These are phyloP conservation scores for Phymastichus coffea DNA, from an alignment of 1,140 invertebrate species.

Conservation along the genomic window DNA sequence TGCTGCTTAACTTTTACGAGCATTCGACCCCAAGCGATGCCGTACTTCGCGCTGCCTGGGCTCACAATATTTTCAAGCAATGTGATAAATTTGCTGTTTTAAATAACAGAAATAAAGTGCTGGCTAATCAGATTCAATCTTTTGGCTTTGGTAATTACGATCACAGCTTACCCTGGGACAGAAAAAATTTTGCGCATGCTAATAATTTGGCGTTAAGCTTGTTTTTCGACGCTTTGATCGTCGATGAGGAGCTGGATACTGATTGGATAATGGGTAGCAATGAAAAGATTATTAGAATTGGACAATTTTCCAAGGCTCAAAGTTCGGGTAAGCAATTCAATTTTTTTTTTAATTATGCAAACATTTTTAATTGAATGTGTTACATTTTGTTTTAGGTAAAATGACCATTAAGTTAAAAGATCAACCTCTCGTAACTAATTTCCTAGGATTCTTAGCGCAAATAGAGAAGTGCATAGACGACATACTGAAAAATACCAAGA, in stretches of 20 bases:
- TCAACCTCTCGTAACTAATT: constrained; percentile 56
- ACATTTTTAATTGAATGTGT: constrained; percentile 4
- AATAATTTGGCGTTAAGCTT: constrained; percentile 41
- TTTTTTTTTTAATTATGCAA: not conserved
- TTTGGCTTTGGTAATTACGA: constrained; percentile 29
- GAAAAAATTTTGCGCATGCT: constrained; percentile 7
- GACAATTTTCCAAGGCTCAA: constrained; percentile 37
- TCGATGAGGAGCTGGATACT: not conserved
- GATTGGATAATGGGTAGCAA: constrained; percentile 6
- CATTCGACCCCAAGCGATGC: constrained; percentile 35
- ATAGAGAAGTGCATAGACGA: constrained; percentile 45
- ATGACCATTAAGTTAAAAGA: constrained; percentile 53
- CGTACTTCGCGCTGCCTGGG: constrained; percentile 35
- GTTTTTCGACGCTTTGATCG: constrained; percentile 29
- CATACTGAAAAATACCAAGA: constrained; percentile 38
- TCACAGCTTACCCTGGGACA: constrained; percentile 16
- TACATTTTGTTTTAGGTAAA: constrained; percentile 42
- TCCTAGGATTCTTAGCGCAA: constrained; percentile 46
- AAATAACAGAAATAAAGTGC: constrained; percentile 20
- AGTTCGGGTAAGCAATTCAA: constrained; percentile 28
- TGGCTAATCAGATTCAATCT: constrained; percentile 21
- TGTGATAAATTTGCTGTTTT: not conserved
- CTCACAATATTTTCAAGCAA: constrained; percentile 24
- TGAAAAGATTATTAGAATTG: constrained; percentile 22
- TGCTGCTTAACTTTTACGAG: constrained; percentile 49